phyloP scores from a whole-genome alignment of 2,888 invertebrate genomes.

The Toxonevra muliebris region DNA sequence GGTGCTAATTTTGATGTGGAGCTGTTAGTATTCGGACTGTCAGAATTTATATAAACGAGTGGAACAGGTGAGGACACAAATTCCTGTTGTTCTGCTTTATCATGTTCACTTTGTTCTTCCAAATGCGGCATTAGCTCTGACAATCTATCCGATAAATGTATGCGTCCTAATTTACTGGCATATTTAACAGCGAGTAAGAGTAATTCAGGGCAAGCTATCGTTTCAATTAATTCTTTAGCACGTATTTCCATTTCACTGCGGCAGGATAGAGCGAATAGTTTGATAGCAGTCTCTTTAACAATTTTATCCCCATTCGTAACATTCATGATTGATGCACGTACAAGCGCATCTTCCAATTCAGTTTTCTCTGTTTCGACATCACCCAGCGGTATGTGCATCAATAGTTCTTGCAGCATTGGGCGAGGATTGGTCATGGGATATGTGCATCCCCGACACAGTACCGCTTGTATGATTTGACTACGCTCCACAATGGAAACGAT shows the following conservation, averaged over 20 bases:
- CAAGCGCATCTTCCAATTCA: slow-evolving; percentile 79
- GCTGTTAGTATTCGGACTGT: background rate
- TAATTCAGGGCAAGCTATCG: slow-evolving; percentile 80
- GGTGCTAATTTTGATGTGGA: slow-evolving; percentile 48
- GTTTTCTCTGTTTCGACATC: slow-evolving; percentile 82
- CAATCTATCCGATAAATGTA: slow-evolving; percentile 82
- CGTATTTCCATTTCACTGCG: slow-evolving; percentile 84
- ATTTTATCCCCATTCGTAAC: slow-evolving; percentile 73
- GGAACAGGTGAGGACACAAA: slow-evolving; percentile 39
- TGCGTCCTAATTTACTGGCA: slow-evolving; percentile 79
- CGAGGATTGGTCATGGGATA: slow-evolving; percentile 89
- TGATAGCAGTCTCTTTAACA: slow-evolving; percentile 82
- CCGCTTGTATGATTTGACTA: slow-evolving; percentile 79
- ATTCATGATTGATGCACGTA: slow-evolving; percentile 72
- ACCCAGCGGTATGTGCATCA: slow-evolving; percentile 80
- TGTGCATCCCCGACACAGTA: slow-evolving; percentile 86
- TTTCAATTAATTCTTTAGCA: slow-evolving; percentile 85
- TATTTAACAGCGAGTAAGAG: slow-evolving; percentile 89
- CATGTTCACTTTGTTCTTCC: slow-evolving; percentile 53
- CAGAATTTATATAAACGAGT: slow-evolving; percentile 37
- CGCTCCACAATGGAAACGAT: slow-evolving; percentile 81
- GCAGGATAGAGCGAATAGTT: slow-evolving; percentile 90
- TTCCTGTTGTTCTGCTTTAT: slow-evolving; percentile 34
- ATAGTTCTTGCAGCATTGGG: slow-evolving; percentile 81
- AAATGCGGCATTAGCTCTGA: slow-evolving; percentile 68